These are phyloP conservation scores for Mycalesis mineus DNA, from an alignment of 2,888 invertebrate genomes.

Conservation along the genomic window DNA sequence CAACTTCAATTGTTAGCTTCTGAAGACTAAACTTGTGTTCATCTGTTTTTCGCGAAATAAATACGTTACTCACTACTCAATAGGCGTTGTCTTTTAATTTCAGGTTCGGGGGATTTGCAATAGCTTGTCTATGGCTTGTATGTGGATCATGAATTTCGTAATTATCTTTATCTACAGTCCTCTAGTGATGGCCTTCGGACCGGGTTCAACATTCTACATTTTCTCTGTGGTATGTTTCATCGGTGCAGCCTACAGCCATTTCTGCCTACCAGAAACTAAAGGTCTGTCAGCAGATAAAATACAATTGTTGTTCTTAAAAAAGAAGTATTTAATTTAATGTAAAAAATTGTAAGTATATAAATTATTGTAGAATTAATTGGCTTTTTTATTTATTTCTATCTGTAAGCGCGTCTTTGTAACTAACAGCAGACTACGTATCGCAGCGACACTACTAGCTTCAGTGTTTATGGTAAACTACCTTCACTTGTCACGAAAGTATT, in stretches of 20 bases:
- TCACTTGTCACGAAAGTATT: too few relatives aligned
- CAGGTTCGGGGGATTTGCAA: constrained; percentile 60
- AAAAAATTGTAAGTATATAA: background rate
- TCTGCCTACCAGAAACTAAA: constrained; percentile 68
- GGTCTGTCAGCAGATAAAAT: constrained; percentile 60
- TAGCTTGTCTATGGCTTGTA: constrained; percentile 48
- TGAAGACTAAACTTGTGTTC: too few relatives aligned
- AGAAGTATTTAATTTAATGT: constrained; percentile 14
- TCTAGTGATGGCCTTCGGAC: constrained; percentile 50
- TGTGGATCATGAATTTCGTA: constrained; percentile 60
- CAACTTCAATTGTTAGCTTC: too few relatives aligned
- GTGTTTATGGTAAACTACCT: too few relatives aligned
- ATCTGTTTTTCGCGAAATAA: too few relatives aligned
- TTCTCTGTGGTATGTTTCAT: constrained; percentile 56
- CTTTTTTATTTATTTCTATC: too few relatives aligned
- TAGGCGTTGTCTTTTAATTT: constrained; percentile 12
- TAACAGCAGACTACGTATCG: too few relatives aligned
- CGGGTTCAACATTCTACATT: constrained; percentile 57
- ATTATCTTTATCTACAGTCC: constrained; percentile 59
- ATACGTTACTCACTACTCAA: too few relatives aligned
- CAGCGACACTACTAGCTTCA: too few relatives aligned
- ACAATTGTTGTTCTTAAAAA: constrained; percentile 52
- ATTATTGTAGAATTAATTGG: background rate
- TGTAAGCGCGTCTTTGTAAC: too few relatives aligned
- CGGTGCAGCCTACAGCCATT: constrained; percentile 51